A percentile compares a stretch with the other conserved stretches of the same genome.
These are phyloP conservation scores for Enoplosus armatus DNA, from an alignment of 2,797 vertebrate species.

Conservation along the genomic window DNA sequence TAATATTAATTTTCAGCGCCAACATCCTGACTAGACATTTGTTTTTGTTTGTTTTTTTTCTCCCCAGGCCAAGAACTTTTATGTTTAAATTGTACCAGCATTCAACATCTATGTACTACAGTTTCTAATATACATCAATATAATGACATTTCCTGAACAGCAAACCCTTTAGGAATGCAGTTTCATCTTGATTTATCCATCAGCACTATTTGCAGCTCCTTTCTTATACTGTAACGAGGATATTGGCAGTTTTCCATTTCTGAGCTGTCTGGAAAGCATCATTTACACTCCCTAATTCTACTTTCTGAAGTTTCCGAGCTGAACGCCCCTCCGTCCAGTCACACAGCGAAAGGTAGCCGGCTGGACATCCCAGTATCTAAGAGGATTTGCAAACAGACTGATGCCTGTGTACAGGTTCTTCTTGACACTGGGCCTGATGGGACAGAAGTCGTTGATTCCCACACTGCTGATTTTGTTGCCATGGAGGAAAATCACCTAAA, in stretches of 20 bases:
- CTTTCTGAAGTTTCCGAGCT: constrained; percentile 93
- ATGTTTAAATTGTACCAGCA: constrained; percentile 24
- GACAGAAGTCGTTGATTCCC: constrained; percentile 97
- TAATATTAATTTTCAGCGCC: background rate
- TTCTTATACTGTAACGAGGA: constrained; percentile 9
- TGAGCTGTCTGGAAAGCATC: background rate
- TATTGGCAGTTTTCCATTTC: constrained; percentile 17
- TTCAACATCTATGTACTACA: constrained; percentile 39
- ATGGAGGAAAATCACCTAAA: constrained; percentile 95
- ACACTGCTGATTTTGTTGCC: constrained; percentile 92
- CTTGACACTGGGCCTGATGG: constrained; percentile 85
- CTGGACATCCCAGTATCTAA: constrained; percentile 96
- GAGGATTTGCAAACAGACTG: constrained; percentile 95
- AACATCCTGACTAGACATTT: constrained; percentile 2
- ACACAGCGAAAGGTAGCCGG: constrained; percentile 95
- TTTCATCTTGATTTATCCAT: constrained; percentile 27
- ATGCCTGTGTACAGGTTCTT: constrained; percentile 93
- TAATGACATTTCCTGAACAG: constrained; percentile 21
- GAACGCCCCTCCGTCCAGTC: constrained; percentile 90
- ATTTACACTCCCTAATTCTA: constrained; percentile 49
- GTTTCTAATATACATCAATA: constrained; percentile 34
- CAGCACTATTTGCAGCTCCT: constrained; percentile 25
- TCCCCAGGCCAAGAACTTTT: background rate
- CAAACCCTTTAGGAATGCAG: constrained; percentile 22
- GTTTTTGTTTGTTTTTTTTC: background rate